Evolutionary conservation across 2,888 invertebrate species (phyloP).

Genomic region (Leuctra nigra): DNA sequence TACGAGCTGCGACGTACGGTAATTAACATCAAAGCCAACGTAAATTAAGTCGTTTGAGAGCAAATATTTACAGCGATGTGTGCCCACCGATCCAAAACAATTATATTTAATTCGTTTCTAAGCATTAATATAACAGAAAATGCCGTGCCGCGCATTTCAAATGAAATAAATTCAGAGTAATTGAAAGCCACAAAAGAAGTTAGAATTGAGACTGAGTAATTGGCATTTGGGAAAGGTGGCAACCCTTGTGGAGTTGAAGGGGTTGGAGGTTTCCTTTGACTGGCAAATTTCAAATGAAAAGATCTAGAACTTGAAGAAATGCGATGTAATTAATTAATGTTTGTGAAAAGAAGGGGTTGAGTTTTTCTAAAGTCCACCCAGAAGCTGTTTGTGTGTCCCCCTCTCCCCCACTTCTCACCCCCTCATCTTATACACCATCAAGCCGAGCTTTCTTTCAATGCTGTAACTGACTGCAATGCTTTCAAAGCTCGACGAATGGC

Average conservation of each 20-base stretch:
- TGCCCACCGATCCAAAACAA: constrained; percentile 8
- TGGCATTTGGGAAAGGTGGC: constrained; percentile 55
- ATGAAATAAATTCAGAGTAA: constrained; percentile 6
- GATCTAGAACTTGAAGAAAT: constrained; percentile 14
- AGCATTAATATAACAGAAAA: background rate
- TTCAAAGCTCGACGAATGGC: constrained; percentile 8
- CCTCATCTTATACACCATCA: background rate
- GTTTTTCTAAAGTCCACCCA: constrained; percentile 14
- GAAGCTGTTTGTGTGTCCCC: background rate
- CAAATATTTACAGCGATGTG: background rate
- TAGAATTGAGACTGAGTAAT: constrained; percentile 37
- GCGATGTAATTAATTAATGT: constrained; percentile 18
- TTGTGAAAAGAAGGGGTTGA: constrained; percentile 12
- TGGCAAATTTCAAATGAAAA: constrained; percentile 17
- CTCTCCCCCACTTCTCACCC: background rate
- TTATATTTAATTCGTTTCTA: background rate
- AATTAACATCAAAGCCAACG: background rate
- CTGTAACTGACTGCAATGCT: background rate
- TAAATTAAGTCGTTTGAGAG: constrained; percentile 6
- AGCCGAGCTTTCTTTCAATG: too few relatives aligned
- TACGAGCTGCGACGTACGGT: background rate
- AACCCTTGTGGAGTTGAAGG: constrained; percentile 33
- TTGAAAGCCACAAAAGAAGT: constrained; percentile 16
- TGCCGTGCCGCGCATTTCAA: constrained; percentile 1
- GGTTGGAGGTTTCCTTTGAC: constrained; percentile 15